Base-by-base conservation (phyloP, 2,113 vertebrate genomes). In the Gila orcuttii region DNA sequence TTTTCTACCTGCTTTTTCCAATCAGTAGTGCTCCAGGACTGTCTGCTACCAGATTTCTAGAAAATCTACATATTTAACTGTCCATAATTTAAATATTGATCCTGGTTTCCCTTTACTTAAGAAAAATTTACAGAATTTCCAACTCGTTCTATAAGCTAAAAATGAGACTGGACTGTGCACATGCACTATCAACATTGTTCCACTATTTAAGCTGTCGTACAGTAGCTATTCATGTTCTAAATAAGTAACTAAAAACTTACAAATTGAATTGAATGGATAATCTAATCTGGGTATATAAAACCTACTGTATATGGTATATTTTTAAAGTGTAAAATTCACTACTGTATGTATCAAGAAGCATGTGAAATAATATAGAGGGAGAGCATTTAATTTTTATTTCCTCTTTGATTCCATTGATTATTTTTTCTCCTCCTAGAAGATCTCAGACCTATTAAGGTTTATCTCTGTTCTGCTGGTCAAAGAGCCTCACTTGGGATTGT, bases 201-300 rank as follows among this genome's bases (percentile, higher is more conserved):
- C 8, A 0, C 33, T 39, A 23, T 71, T 79, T 57, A 77, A 77
- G 13, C 25, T 77, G n/a, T 39, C 4, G 2, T 59, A 59, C 52
- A 78, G 31, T 39, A 39, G 52, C 31, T 36, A 23, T 39, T 78
- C 33, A 71, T 39, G 10, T 52, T 77, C 7, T 55, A 55, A 55
- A 77, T 55, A 33, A 11, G 25, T 25, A 33, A 55, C 74, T 52
- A 36, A 79, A 78, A 59, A 52, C 31, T 39, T 78, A 36, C 8
- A 57, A 6, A 21, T 50, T 12, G 12, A 47, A 28, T n/a, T 57
- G 75, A 57, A 78, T 28, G 57, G 19, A 23, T 50, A 78, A 39
- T 79, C 76, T 79, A 23, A 79, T 79, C 52, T 60, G 76, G 19
- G 4, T 76, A 52, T 5, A 71, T 39, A 71, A 39, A 69, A 69